A percentile compares a stretch with the other conserved stretches of the same genome.
Evolutionary conservation across 2,888 invertebrate species (phyloP).

Genomic region (Trissoscelio sp.): DNA sequence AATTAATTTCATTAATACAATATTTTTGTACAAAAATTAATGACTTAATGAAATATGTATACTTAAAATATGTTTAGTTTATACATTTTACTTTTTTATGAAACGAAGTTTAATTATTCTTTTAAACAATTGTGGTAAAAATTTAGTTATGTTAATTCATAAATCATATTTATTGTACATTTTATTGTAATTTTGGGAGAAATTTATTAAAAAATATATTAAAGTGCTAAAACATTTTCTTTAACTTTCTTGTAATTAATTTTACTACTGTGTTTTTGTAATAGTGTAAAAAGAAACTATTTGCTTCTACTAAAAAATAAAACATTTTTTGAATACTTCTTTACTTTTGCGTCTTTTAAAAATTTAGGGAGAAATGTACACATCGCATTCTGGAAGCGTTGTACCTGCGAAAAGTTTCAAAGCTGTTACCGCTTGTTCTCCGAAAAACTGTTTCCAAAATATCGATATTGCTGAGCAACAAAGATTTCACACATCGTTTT

Average conservation of each 20-base stretch:
- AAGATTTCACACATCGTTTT: conserved; percentile 36
- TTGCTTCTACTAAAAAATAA: background rate
- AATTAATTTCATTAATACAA: background rate
- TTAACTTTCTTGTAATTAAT: too few species aligned
- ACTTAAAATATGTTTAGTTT: background rate
- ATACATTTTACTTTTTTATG: background rate
- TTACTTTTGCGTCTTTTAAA: background rate
- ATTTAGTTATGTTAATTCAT: too few species aligned
- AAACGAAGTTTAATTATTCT: background rate
- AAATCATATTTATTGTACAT: too few species aligned
- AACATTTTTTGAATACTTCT: background rate
- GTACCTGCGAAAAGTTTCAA: conserved; percentile 34
- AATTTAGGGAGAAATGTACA: conserved; percentile 32
- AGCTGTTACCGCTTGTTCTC: conserved; percentile 31
- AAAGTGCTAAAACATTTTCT: background rate
- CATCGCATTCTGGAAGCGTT: conserved; percentile 23
- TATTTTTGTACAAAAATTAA: background rate
- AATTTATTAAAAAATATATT: background rate
- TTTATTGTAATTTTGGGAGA: too few species aligned
- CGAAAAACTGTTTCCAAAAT: conserved; percentile 39
- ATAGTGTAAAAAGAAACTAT: background rate
- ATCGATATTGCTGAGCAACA: conserved; percentile 28
- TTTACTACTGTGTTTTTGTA: background rate
- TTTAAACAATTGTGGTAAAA: too few species aligned
- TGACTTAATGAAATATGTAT: background rate